Percentiles rank a stretch among this genome's conserved stretches.
These are phyloP conservation scores for Styela clava DNA, from an alignment of 23 tunicate species.

Conservation along the genomic window DNA sequence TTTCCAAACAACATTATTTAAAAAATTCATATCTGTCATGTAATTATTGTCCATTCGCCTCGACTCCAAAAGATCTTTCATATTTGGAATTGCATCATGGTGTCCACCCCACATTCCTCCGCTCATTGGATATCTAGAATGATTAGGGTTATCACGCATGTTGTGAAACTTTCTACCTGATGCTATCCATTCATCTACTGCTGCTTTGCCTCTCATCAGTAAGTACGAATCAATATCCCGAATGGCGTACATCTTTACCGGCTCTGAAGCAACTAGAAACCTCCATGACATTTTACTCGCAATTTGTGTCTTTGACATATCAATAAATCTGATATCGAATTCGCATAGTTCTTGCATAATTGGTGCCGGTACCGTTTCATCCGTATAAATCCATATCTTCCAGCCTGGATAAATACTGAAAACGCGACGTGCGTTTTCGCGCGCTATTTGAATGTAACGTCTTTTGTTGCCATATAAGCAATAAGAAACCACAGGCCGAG, in stretches of 20 bases:
- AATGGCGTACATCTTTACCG: constrained; percentile 1
- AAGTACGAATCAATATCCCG: constrained; percentile 8
- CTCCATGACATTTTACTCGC: constrained; percentile 13
- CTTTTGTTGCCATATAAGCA: not conserved
- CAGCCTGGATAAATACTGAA: constrained; percentile 23
- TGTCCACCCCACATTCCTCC: constrained; percentile 23
- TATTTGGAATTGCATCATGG: constrained; percentile 4
- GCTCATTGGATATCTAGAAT: constrained; percentile 3
- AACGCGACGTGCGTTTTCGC: constrained; percentile 2
- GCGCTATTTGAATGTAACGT: not conserved
- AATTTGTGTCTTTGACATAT: not conserved
- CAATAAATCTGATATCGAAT: not conserved
- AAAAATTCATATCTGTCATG: constrained; percentile 13
- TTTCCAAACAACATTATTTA: not conserved
- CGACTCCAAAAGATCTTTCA: not conserved
- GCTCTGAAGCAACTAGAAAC: constrained; percentile 3
- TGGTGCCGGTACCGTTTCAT: constrained; percentile 1
- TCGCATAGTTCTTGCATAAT: not conserved
- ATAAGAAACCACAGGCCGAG: not conserved
- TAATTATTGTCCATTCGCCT: not conserved
- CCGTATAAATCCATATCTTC: constrained; percentile 19
- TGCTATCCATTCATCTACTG: constrained; percentile 10
- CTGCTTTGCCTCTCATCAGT: constrained; percentile 5
- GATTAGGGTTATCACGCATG: constrained; percentile 20
- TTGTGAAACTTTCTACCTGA: constrained; percentile 21